Conservation (phyloP, 2,888 invertebrate species). For the Silvanus unidentatus region DNA sequence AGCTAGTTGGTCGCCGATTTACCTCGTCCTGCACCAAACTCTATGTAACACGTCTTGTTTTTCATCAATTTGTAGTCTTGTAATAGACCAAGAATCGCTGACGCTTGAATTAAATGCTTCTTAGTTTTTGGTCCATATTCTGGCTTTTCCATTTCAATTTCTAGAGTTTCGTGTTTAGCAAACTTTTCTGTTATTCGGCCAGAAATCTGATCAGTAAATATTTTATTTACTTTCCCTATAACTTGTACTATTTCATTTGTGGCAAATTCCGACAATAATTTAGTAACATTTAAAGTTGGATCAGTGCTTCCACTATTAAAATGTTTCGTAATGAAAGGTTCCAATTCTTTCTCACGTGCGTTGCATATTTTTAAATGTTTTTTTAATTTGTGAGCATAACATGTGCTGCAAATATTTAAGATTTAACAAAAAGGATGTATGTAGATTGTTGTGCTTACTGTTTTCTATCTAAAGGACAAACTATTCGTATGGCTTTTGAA, state of each 20-base stretch:
- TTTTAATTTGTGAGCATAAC: conserved; percentile 59
- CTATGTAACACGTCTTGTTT: conserved; percentile 67
- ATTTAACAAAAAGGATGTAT: too few relatives aligned
- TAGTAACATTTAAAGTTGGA: conserved; percentile 19
- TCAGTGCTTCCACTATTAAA: conserved; percentile 45
- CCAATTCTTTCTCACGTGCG: conserved; percentile 51
- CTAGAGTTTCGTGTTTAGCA: conserved; percentile 46
- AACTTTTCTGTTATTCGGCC: conserved; percentile 41
- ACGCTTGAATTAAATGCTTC: conserved; percentile 73
- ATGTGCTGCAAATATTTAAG: conserved; percentile 50
- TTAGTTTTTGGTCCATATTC: conserved; percentile 58
- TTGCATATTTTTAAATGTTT: conserved; percentile 72
- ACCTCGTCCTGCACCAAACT: conserved; percentile 90
- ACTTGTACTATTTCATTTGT: conserved; percentile 40
- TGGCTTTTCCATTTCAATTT: conserved; percentile 48
- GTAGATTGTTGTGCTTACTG: conserved; percentile 52
- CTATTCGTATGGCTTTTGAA: conserved; percentile 49
- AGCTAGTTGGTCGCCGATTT: neutral
- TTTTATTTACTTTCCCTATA: conserved; percentile 45
- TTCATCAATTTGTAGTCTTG: conserved; percentile 55
- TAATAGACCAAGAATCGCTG: conserved; percentile 67
- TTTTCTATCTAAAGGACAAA: conserved; percentile 67
- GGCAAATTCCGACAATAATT: conserved; percentile 43
- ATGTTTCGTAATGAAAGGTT: conserved; percentile 52
- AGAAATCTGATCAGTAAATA: conserved; percentile 32